Conservation (phyloP, 1,140 invertebrate species). For the Drosophila littoralis region DNA sequence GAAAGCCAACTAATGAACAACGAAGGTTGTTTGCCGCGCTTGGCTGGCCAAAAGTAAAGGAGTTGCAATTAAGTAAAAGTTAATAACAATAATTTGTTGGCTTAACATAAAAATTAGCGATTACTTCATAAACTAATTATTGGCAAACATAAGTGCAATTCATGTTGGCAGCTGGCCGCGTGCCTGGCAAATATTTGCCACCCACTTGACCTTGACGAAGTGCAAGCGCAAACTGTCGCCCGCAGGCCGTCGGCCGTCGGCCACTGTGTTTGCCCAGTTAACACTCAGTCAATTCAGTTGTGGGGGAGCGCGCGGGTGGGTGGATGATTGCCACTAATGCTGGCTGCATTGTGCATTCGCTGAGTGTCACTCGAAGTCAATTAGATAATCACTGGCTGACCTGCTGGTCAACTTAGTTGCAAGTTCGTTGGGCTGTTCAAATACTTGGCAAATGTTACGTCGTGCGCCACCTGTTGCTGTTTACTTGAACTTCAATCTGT, state of each 20-base stretch:
- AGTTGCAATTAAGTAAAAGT: slow-evolving; percentile 48
- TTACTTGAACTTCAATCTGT: slow-evolving; percentile 55
- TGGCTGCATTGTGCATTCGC: slow-evolving; percentile 5
- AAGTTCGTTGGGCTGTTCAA: slow-evolving; percentile 8
- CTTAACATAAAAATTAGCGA: slow-evolving; percentile 65
- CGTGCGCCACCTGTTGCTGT: slow-evolving; percentile 6
- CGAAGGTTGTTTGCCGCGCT: slow-evolving; percentile 33
- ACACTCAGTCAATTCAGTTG: slow-evolving; percentile 46
- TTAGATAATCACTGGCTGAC: slow-evolving; percentile 34
- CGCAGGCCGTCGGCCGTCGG: background rate
- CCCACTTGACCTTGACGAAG: slow-evolving; percentile 62
- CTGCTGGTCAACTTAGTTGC: slow-evolving; percentile 4
- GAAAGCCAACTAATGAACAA: background rate
- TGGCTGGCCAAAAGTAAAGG: slow-evolving; percentile 32
- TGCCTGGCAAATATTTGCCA: slow-evolving; percentile 62
- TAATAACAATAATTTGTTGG: slow-evolving; percentile 58
- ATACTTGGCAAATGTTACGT: slow-evolving; percentile 16
- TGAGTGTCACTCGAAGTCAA: slow-evolving; percentile 28
- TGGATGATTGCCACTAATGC: background rate
- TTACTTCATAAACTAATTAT: slow-evolving; percentile 74
- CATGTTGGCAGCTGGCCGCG: slow-evolving; percentile 17
- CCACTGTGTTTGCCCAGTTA: slow-evolving; percentile 50
- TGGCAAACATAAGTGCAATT: slow-evolving; percentile 54
- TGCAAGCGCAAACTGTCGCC: slow-evolving; percentile 15
- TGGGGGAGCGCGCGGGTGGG: background rate